phyloP scores from a whole-genome alignment of 2,888 invertebrate species.

The Pandemis corylana region DNA sequence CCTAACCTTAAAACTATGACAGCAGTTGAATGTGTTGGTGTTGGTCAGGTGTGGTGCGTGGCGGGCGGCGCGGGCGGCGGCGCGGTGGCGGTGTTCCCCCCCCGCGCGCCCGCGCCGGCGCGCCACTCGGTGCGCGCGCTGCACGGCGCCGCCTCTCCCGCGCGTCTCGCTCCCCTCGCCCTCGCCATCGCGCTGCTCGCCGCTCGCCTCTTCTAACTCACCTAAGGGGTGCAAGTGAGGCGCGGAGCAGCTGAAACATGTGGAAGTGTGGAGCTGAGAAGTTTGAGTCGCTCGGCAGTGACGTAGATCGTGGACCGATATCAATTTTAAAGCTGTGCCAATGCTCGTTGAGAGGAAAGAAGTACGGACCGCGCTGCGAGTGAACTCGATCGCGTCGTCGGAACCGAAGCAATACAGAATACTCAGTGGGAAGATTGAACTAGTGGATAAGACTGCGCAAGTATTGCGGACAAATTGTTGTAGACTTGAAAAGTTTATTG shows the following conservation, averaged over 20 bases:
- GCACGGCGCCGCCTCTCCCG: conserved; percentile 48
- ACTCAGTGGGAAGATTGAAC: conserved; percentile 29
- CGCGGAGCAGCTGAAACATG: neutral
- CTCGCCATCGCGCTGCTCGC: neutral
- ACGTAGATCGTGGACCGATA: conserved; percentile 23
- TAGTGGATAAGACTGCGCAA: conserved; percentile 42
- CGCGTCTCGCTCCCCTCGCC: conserved; percentile 28
- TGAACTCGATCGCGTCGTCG: neutral
- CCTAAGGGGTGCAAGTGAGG: no score
- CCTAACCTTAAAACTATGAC: no score
- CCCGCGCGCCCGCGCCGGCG: conserved; percentile 66
- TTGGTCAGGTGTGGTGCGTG: conserved; percentile 68
- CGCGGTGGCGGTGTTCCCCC: conserved; percentile 73
- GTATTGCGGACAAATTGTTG: conserved; percentile 41
- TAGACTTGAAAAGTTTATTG: conserved; percentile 43
- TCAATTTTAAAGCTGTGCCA: conserved; percentile 39
- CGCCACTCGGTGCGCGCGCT: conserved; percentile 68
- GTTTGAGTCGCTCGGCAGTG: conserved; percentile 9
- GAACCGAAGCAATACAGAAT: conserved; percentile 23
- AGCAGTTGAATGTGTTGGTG: no score
- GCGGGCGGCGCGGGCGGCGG: conserved; percentile 63
- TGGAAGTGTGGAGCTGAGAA: conserved; percentile 24
- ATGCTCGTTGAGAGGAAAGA: conserved; percentile 9
- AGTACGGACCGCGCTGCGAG: neutral
- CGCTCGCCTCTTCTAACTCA: no score